Conservation (phyloP, 1,140 invertebrate species). For the Maniola jurtina region DNA sequence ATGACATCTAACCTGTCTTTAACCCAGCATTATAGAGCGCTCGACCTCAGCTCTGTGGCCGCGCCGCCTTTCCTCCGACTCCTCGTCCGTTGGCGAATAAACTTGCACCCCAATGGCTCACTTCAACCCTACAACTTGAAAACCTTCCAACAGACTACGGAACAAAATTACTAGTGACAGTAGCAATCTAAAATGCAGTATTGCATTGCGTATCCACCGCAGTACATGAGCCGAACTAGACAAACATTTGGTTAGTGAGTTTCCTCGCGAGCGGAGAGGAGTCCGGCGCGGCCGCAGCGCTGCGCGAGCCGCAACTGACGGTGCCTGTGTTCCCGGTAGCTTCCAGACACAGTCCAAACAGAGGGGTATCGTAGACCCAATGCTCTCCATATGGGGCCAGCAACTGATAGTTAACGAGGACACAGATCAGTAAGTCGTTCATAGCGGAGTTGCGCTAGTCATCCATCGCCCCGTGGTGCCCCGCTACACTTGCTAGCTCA, state of each 20-base stretch:
- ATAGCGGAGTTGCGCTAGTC: slow-evolving; percentile 58
- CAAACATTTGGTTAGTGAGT: not conserved
- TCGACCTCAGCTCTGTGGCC: slow-evolving; percentile 18
- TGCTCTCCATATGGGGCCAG: slow-evolving; percentile 98
- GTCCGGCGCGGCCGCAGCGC: slow-evolving; percentile 29
- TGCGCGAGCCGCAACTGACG: slow-evolving; percentile 47
- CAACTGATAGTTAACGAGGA: slow-evolving; percentile 98
- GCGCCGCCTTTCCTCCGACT: slow-evolving; percentile 7
- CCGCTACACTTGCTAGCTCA: slow-evolving; percentile 55
- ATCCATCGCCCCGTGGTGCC: slow-evolving; percentile 60
- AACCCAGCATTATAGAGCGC: slow-evolving; percentile 30
- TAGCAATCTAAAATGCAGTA: too few species aligned
- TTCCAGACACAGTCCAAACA: slow-evolving; percentile 96
- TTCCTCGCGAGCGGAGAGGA: not conserved
- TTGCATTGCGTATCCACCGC: too few species aligned
- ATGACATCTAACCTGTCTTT: slow-evolving; percentile 22
- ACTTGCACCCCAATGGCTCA: not conserved
- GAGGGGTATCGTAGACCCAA: slow-evolving; percentile 97
- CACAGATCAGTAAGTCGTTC: slow-evolving; percentile 93
- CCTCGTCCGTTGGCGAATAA: not conserved
- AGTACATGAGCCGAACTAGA: too few species aligned
- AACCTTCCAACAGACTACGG: too few species aligned
- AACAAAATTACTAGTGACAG: not conserved
- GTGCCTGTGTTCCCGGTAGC: slow-evolving; percentile 82
- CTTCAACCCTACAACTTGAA: too few species aligned